Percentiles rank a stretch among this genome's conserved stretches.
Conservation (phyloP, 2,888 invertebrate genomes). For the Rhamnusium bicolor region DNA sequence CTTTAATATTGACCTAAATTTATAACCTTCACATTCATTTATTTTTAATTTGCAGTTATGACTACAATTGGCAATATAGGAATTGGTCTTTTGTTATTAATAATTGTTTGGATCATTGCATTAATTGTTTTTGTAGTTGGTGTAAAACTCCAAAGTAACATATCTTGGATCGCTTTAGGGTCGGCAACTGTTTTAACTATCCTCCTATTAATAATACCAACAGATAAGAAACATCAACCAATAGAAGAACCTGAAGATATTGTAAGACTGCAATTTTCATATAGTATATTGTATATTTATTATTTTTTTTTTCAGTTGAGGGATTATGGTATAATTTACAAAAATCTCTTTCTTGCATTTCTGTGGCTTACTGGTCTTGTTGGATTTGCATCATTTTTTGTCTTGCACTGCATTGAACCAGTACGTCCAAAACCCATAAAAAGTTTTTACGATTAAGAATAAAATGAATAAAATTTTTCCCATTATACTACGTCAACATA, state of each 20-base stretch:
- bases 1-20: conserved; percentile 22
- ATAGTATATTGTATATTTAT: background rate
- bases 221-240: conserved; percentile 56
- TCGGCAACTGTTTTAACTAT: conserved; percentile 75
- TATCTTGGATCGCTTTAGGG: conserved; percentile 76
- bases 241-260: conserved; percentile 46
- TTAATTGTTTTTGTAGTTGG: conserved; percentile 78
- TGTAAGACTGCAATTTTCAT: conserved; percentile 32
- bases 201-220: conserved; percentile 76
- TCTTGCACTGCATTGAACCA: conserved; percentile 72
- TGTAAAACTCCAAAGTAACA: conserved; percentile 77
- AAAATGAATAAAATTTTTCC: conserved; percentile 44
- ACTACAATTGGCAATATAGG: conserved; percentile 72
- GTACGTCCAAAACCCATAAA: conserved; percentile 70
- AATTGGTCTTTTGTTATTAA: conserved; percentile 78
- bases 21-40: conserved; percentile 23
- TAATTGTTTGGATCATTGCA: conserved; percentile 78
- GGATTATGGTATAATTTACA: conserved; percentile 74
- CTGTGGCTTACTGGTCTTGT: conserved; percentile 70
- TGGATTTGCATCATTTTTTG: conserved; percentile 71
- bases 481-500: conserved; percentile 20
- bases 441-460: conserved; percentile 58
- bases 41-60: conserved; percentile 53
- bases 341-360: conserved; percentile 70
- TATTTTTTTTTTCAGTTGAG: conserved; percentile 69